Percentiles rank a stretch among this genome's conserved stretches.
Conservation (phyloP, 1,140 invertebrate species). For the Cotesia glomerata region DNA sequence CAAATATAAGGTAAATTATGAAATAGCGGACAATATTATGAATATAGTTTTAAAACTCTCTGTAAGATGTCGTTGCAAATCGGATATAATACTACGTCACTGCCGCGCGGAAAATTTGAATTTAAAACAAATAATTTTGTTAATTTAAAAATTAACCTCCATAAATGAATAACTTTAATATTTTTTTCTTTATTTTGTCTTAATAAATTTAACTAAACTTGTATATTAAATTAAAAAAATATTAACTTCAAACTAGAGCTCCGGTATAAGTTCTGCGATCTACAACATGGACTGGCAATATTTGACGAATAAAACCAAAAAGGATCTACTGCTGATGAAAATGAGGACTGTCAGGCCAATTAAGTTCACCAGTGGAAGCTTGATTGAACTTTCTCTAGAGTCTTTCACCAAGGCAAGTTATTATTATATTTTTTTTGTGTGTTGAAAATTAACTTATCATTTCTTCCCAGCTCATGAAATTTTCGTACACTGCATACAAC, state of each 20-base stretch:
- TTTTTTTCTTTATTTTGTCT: too few species aligned
- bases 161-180: too few species aligned
- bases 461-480: slow-evolving; percentile 5
- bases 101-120: too few species aligned
- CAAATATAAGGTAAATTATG: too few species aligned
- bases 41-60: too few species aligned
- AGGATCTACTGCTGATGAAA: slow-evolving; percentile 12
- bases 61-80: too few species aligned
- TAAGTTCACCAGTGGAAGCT: slow-evolving; percentile 21
- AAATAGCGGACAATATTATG: too few species aligned
- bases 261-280: not conserved
- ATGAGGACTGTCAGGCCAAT: not conserved
- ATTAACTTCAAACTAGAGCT: slow-evolving; percentile 8
- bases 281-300: slow-evolving; percentile 15
- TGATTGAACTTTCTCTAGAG: slow-evolving; percentile 12
- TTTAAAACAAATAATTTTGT: too few species aligned
- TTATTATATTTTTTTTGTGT: not conserved
- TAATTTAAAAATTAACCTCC: too few species aligned
- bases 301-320: slow-evolving; percentile 5
- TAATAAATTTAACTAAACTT: not conserved
- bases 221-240: not conserved
- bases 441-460: not conserved
- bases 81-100: too few species aligned
- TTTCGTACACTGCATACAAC: slow-evolving; percentile 4
- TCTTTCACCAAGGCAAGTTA: slow-evolving; percentile 13